Base-by-base conservation (phyloP, 2,113 vertebrate species). In the Rhagologus leucostigma region DNA sequence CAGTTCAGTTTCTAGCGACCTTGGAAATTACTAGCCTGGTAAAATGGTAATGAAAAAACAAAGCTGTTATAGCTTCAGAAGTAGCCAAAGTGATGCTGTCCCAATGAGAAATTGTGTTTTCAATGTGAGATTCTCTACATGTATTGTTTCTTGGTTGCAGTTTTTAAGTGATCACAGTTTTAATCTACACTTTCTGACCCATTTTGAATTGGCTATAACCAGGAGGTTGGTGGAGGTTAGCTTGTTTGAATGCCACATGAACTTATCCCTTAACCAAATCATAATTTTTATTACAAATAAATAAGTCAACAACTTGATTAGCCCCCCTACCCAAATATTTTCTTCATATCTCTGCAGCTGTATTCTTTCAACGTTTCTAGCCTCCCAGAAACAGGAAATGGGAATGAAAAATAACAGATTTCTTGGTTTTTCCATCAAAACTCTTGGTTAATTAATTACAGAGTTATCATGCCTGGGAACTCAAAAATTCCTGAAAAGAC, bases 11-110 rank as follows among this genome's bases (percentile, higher is more conserved):
- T 91, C 82, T 64, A 80, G 75, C 80, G 90, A 94, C 87, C 84
- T 94, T 93, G 90, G 91, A 91, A 96, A 92, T 94, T 88, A 93
- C 90, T 80, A 77, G 35, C 63, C 79, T 63, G 42, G 56, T 93
- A 88, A 93, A 94, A 84, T 81, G 50, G 71, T 90, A 84, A 91
- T 84, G 85, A 88, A 84, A 93, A 93, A 94, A 77, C 74, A 95
- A 88, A 93, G 84, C 82, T 77, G 35, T 89, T 93, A 57, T 11
- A 86, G 46, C 59, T 93, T 80, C 46, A 76, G 64, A 83, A 77
- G 75, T 70, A 63, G 55, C 59, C 75, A 59, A 73, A 95, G 39
- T 32, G 87, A 67, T 7, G 5, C 55, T 37, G 27, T 84, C 39
- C 67, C 75, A 70, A 2, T 55, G 30, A 23, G 8, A 80, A 94